phyloP scores from a whole-genome alignment of 2,113 vertebrate species.

The Narcine bancroftii region DNA sequence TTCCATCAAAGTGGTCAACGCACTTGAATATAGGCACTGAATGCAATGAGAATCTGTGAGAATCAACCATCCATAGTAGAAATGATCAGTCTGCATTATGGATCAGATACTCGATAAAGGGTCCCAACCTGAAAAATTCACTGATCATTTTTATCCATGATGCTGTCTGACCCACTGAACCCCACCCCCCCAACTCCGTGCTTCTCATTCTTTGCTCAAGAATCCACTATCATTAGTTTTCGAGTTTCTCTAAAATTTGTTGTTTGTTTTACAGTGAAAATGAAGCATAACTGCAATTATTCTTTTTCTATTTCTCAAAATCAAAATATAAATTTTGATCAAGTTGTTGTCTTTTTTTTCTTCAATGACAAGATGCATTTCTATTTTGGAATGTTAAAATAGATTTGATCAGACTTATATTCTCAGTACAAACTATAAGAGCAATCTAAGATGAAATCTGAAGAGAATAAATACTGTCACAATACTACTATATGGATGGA shows the following conservation, averaged over 20 bases:
- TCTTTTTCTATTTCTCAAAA: not conserved
- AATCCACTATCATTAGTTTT: too few relatives aligned
- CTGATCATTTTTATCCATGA: too few relatives aligned
- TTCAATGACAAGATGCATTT: not conserved
- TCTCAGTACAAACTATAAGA: not conserved
- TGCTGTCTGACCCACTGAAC: too few relatives aligned
- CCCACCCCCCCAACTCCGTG: too few relatives aligned
- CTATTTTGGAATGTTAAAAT: not conserved
- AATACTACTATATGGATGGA: not conserved
- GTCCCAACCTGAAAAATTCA: too few relatives aligned
- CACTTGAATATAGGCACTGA: not conserved
- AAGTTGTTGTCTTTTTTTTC: not conserved
- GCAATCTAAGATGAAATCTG: not conserved
- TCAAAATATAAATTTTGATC: not conserved
- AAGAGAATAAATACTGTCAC: not conserved
- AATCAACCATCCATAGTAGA: too few relatives aligned
- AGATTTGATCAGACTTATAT: not conserved
- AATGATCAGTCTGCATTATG: too few relatives aligned
- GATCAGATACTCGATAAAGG: too few relatives aligned
- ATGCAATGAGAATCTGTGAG: too few relatives aligned
- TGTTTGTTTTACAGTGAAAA: too few relatives aligned
- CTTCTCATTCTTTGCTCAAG: too few relatives aligned
- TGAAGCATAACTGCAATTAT: not conserved
- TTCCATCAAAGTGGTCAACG: not conserved
- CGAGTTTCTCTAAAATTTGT: too few relatives aligned